Evolutionary conservation across 2,888 invertebrate species (phyloP).

Genomic region (Selenia dentaria): DNA sequence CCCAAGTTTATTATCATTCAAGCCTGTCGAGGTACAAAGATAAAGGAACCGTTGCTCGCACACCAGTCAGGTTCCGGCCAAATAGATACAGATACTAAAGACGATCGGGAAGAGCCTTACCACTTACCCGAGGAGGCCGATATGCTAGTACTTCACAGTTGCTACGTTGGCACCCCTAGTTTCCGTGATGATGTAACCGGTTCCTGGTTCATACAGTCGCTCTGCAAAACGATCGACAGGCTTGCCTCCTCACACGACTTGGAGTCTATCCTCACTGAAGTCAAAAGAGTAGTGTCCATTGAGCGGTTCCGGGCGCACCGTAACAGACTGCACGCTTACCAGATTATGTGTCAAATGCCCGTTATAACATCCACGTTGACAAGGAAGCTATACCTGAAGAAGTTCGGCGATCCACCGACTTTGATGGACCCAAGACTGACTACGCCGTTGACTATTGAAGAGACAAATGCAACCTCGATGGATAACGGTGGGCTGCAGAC

Average conservation of each 20-base stretch:
- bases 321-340: not conserved
- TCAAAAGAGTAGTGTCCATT: constrained; percentile 63
- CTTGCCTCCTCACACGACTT: constrained; percentile 51
- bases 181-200: constrained; percentile 39
- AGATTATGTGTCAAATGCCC: constrained; percentile 23
- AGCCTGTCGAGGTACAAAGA: constrained; percentile 65
- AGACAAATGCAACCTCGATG: not conserved
- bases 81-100: constrained; percentile 45
- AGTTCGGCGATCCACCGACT: constrained; percentile 36
- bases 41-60: constrained; percentile 45
- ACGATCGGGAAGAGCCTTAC: constrained; percentile 57
- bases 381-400: constrained; percentile 56
- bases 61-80: constrained; percentile 29
- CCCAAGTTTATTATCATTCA: constrained; percentile 65
- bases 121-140: constrained; percentile 67
- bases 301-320: constrained; percentile 30
- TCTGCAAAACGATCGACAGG: constrained; percentile 59
- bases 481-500: not conserved
- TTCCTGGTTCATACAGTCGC: constrained; percentile 69
- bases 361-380: constrained; percentile 47
- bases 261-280: constrained; percentile 62
- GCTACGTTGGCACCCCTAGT: constrained; percentile 61
- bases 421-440: not conserved
- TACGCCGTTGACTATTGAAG: not conserved
- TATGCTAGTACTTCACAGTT: constrained; percentile 66